These are phyloP conservation scores for Enteromius thamalakanensis DNA, from an alignment of 2,797 vertebrate genomes.

Conservation along the genomic window DNA sequence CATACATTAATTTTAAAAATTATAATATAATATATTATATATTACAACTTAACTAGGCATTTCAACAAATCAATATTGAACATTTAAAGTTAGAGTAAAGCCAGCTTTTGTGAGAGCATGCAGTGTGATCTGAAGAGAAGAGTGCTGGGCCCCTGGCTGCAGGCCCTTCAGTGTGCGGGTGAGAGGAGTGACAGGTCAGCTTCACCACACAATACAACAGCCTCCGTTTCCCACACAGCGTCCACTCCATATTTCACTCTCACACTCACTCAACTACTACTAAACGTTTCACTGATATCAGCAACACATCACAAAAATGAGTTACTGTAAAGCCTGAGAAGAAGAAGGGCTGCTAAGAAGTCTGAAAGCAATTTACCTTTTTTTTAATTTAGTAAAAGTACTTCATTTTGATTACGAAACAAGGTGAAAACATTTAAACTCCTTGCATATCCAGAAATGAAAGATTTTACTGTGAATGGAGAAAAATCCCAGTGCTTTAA, in stretches of 20 bases:
- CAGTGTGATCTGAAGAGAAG: conserved; percentile 37
- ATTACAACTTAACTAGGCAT: background rate
- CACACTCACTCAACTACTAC: conserved; percentile 1
- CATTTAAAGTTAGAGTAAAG: background rate
- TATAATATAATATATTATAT: background rate
- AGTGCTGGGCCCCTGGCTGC: conserved; percentile 17
- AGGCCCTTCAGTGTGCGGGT: conserved; percentile 45
- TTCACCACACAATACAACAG: conserved; percentile 47
- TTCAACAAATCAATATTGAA: background rate
- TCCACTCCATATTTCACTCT: conserved; percentile 34
- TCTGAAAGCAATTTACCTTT: background rate
- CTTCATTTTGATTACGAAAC: background rate
- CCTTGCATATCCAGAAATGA: background rate
- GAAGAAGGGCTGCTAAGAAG: background rate
- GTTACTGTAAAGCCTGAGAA: background rate
- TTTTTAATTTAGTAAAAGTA: background rate
- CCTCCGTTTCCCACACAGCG: conserved; percentile 44
- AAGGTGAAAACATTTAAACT: background rate
- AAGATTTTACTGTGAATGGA: background rate
- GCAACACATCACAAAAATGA: background rate
- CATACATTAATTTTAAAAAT: background rate
- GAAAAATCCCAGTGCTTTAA: background rate
- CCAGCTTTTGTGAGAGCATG: conserved; percentile 1
- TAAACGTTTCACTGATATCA: background rate
- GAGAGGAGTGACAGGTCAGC: conserved; percentile 41